A percentile compares a stretch with the other conserved stretches of the same genome.
Conservation (phyloP, 1,140 invertebrate species). For the Drosophila littoralis region DNA sequence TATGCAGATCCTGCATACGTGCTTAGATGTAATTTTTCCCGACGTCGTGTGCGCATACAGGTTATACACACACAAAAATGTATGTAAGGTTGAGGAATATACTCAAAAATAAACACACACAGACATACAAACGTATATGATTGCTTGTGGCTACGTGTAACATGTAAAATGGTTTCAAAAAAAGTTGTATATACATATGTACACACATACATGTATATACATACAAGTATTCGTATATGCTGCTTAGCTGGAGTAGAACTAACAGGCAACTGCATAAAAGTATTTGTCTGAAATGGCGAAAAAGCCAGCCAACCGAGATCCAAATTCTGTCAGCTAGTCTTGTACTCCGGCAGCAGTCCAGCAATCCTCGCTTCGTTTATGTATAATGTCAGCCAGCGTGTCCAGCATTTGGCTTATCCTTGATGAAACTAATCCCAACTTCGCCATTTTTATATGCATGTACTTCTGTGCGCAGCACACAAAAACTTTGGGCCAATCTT, state of each 20-base stretch:
- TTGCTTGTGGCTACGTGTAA: slow-evolving; percentile 19
- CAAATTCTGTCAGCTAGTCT: slow-evolving; percentile 17
- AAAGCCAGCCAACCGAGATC: slow-evolving; percentile 15
- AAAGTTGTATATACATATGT: slow-evolving; percentile 4
- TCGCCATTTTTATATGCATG: slow-evolving; percentile 80
- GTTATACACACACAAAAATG: slow-evolving; percentile 45
- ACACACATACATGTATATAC: not conserved
- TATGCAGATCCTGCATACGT: slow-evolving; percentile 84
- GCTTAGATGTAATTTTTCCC: slow-evolving; percentile 80
- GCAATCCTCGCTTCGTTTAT: slow-evolving; percentile 57
- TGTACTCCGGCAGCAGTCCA: slow-evolving; percentile 22
- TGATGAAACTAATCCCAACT: slow-evolving; percentile 83
- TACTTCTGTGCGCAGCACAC: slow-evolving; percentile 75
- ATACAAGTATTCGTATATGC: not conserved
- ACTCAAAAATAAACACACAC: slow-evolving; percentile 20
- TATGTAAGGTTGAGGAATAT: not conserved
- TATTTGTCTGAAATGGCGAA: slow-evolving; percentile 67
- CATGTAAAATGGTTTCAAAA: slow-evolving; percentile 28
- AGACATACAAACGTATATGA: slow-evolving; percentile 11
- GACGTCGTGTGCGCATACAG: slow-evolving; percentile 69
- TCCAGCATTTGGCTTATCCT: slow-evolving; percentile 82
- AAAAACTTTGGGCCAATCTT: slow-evolving; percentile 82
- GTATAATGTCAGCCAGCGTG: slow-evolving; percentile 56
- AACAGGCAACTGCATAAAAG: slow-evolving; percentile 69
- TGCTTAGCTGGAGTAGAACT: slow-evolving; percentile 24